These are phyloP conservation scores for Anisognathus igniventris DNA, from an alignment of 2,797 vertebrate species.

Conservation along the genomic window DNA sequence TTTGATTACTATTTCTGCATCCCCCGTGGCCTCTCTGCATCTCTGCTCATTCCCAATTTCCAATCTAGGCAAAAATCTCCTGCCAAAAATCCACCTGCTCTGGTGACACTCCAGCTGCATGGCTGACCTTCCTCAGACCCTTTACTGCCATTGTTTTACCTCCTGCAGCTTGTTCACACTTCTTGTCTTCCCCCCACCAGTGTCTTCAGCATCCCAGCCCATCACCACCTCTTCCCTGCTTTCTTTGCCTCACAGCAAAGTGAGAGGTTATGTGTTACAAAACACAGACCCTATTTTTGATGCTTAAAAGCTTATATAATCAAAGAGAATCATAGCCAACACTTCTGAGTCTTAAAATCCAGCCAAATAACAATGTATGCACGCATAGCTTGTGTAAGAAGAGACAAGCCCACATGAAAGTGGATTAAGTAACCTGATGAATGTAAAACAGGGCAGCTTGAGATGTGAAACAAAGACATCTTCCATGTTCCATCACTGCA, in stretches of 20 bases:
- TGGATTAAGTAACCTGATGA: neutral
- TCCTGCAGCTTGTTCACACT: neutral
- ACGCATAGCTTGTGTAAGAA: neutral
- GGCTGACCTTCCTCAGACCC: neutral
- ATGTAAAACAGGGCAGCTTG: neutral
- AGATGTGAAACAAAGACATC: neutral
- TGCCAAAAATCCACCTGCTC: neutral
- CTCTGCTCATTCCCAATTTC: neutral
- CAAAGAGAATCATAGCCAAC: neutral
- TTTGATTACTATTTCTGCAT: neutral
- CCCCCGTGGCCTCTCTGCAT: neutral
- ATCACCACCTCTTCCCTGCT: neutral
- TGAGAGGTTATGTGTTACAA: neutral
- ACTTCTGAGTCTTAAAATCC: neutral
- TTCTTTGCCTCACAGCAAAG: neutral
- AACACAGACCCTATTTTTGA: neutral
- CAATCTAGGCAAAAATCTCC: neutral
- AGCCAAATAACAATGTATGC: neutral
- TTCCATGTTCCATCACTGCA: neutral
- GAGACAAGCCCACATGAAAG: neutral
- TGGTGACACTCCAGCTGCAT: neutral
- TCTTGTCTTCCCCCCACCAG: neutral
- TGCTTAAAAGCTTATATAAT: neutral
- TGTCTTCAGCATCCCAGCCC: neutral
- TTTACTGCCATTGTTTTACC: neutral